Base-by-base conservation (phyloP, 2,888 invertebrate species). In the Cheilosia vernalis region DNA sequence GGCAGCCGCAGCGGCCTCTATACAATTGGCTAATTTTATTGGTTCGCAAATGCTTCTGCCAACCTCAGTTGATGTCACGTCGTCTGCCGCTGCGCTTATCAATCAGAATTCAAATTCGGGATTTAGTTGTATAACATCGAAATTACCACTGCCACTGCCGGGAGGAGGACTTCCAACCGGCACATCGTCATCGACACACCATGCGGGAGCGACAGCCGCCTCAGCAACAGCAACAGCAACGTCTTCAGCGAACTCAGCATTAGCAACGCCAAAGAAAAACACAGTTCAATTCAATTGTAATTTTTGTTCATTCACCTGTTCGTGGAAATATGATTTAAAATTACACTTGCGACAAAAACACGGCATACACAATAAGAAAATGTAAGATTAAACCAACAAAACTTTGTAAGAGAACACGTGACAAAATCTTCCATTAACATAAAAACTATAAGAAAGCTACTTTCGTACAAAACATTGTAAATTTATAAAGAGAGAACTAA, bases 301-400 rank as follows among this genome's bases (percentile, higher is more conserved):
- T 77, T 91, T 91, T 87, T 92, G 92, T 88, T 89, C 89, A 78
- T 92, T 92, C 87, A 89, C 89, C 77, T 92, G 92, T 88, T 91
- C 92, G 66, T 92, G 92, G 92, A 92, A 92, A 76, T 92, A 92
- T 83, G 92, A 92, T 88, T 88, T 92, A 64, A 92, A 92, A 87
- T 87, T 92, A 87, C 92, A 92, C 88, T 87, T 92, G 88, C 89
- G 92, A 58, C 92, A 92, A 86, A 92, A 92, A 74, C 92, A 92
- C 87, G 92, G 92, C 78, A 92, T 92, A 84, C 92, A 92, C 88
- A 90, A 92, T 85, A 92, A 92, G 88, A 92, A 92, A 89, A 89
- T 91, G 88, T 92, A 90, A 89, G 88, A 70, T 27, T 77, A 82
- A 89, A 87, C 87, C 80, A 47, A 42, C 19, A 64, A 47, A 53